Conservation (phyloP, 2,113 vertebrate species). For the Gorsachius goisagi region DNA sequence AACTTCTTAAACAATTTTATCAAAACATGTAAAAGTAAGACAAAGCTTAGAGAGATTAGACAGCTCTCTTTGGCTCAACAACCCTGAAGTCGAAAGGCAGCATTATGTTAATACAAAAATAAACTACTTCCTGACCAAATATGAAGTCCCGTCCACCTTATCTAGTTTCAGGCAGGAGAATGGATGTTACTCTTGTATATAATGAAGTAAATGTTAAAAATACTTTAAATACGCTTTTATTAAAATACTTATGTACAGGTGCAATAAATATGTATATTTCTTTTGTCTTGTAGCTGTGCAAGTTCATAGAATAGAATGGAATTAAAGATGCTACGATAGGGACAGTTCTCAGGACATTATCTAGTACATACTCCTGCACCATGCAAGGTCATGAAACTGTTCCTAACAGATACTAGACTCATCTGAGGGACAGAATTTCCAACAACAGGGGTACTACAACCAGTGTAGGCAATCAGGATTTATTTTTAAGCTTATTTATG, state of each 20-base stretch:
- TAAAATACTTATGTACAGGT: neutral
- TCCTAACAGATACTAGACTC: neutral
- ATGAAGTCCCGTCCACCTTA: neutral
- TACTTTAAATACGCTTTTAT: neutral
- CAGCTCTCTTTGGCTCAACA: too few relatives aligned
- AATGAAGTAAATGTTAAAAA: neutral
- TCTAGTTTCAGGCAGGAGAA: neutral
- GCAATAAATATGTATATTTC: neutral
- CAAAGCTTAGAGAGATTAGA: neutral
- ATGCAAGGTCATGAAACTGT: neutral
- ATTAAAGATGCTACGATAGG: neutral
- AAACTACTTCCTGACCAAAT: neutral
- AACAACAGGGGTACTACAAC: neutral
- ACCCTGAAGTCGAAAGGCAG: neutral
- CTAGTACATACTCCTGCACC: neutral
- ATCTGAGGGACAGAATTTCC: neutral
- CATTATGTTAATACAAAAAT: neutral
- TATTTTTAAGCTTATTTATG: neutral
- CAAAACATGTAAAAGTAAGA: neutral
- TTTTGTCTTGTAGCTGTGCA: neutral
- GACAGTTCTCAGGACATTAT: neutral
- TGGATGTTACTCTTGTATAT: neutral
- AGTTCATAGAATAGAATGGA: neutral
- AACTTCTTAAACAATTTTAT: neutral
- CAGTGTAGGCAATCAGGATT: rapidly evolving